A percentile compares a stretch with the other conserved stretches of the same genome.
phyloP scores from a whole-genome alignment of 2,113 vertebrate genomes.

The Ameiurus melas region DNA sequence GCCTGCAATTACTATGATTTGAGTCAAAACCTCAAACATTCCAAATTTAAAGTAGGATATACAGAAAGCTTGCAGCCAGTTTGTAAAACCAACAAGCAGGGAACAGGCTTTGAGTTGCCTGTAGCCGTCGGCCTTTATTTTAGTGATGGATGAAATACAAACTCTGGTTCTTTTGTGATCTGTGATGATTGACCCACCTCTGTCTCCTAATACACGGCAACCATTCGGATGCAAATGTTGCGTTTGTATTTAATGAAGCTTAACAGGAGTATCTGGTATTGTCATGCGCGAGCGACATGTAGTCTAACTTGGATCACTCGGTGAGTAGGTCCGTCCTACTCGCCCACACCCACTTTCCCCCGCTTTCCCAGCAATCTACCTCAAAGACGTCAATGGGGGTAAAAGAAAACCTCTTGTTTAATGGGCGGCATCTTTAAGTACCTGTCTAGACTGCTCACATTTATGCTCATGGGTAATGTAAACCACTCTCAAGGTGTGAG shows the following conservation, averaged over 20 bases:
- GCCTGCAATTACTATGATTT: conserved; percentile 16
- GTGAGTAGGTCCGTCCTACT: background rate
- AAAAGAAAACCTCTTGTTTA: conserved; percentile 7
- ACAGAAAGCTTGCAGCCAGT: background rate
- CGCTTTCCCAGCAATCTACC: background rate
- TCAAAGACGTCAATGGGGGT: conserved; percentile 23
- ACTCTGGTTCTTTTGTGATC: conserved; percentile 9
- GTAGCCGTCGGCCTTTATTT: background rate
- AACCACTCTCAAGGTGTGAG: conserved; percentile 7
- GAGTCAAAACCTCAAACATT: background rate
- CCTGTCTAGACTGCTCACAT: conserved; percentile 50
- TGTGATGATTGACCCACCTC: background rate
- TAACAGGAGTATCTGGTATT: conserved; percentile 26
- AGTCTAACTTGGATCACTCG: conserved; percentile 4
- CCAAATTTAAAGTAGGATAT: background rate
- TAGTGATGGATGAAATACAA: background rate
- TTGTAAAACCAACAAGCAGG: background rate
- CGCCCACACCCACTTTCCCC: background rate
- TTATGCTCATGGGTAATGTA: conserved; percentile 24
- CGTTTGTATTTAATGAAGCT: conserved; percentile 32
- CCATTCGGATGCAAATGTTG: conserved; percentile 30
- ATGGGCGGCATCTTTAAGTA: conserved; percentile 35
- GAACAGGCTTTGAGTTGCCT: background rate
- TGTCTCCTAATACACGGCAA: conserved; percentile 19
- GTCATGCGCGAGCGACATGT: conserved; percentile 32